Evolutionary conservation across 2,797 vertebrate genomes (phyloP).

Genomic region (Coendou prehensilis): DNA sequence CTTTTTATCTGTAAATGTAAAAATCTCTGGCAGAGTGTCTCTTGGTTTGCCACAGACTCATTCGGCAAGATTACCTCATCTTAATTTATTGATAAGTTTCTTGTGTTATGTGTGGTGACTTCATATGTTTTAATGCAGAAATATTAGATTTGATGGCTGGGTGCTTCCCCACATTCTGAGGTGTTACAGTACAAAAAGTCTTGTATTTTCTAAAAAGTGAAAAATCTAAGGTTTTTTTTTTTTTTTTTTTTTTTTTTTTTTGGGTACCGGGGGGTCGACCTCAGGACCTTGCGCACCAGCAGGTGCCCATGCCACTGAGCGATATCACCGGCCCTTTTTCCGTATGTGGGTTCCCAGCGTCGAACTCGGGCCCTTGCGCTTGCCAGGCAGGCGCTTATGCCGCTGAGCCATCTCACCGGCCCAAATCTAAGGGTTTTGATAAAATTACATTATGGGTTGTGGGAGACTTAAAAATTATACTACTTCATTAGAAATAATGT

Average conservation of each 20-base stretch:
- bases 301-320: no score
- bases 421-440: neutral
- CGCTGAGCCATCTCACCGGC: no score
- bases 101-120: neutral
- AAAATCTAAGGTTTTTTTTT: neutral
- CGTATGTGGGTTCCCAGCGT: neutral
- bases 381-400: no score
- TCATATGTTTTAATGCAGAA: neutral
- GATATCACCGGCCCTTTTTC: no score
- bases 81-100: neutral
- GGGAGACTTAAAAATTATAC: neutral
- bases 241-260: no score
- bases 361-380: no score
- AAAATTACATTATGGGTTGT: neutral
- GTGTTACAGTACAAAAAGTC: neutral
- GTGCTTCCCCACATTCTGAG: neutral
- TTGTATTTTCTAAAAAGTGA: neutral
- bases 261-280: no score
- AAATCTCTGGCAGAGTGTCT: neutral
- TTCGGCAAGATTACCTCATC: neutral
- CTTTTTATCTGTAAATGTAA: neutral
- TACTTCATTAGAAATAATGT: neutral
- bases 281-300: no score
- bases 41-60: neutral
- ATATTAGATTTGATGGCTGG: neutral